These are phyloP conservation scores for Thalassarche chlororhynchos DNA, from an alignment of 2,113 vertebrate species.

Conservation along the genomic window DNA sequence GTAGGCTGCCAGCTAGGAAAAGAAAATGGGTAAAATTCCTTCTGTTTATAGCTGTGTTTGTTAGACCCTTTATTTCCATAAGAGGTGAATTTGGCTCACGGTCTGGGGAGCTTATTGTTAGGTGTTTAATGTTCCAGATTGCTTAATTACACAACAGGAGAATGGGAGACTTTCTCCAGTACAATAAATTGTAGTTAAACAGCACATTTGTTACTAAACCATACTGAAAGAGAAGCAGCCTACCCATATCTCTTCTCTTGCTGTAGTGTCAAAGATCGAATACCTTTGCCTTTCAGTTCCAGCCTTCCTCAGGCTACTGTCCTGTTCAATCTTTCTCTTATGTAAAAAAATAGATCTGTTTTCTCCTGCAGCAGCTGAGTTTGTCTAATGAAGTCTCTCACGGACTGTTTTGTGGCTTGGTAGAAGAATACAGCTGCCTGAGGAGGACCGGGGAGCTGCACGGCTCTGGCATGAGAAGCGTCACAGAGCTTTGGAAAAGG, in stretches of 20 bases:
- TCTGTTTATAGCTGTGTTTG: not conserved
- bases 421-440: not conserved
- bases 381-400: not conserved
- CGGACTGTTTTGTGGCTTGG: not conserved
- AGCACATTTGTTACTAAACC: not conserved
- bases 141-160: not conserved
- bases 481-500: not conserved
- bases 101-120: not conserved
- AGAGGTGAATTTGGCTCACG: not conserved
- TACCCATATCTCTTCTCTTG: not conserved
- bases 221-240: not conserved
- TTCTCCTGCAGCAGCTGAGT: not conserved
- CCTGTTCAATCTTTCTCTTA: not conserved
- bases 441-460: not conserved
- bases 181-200: not conserved
- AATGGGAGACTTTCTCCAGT: not conserved
- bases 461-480: not conserved
- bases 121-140: not conserved
- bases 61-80: not conserved
- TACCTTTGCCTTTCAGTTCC: not conserved
- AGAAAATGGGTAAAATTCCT: not conserved
- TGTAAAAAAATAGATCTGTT: accelerated
- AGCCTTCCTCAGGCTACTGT: not conserved
- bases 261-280: not conserved
- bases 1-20: not conserved